Percentiles rank a stretch among this genome's conserved stretches.
Conservation (phyloP, 2,797 vertebrate species). For the Typhlichthys subterraneus region DNA sequence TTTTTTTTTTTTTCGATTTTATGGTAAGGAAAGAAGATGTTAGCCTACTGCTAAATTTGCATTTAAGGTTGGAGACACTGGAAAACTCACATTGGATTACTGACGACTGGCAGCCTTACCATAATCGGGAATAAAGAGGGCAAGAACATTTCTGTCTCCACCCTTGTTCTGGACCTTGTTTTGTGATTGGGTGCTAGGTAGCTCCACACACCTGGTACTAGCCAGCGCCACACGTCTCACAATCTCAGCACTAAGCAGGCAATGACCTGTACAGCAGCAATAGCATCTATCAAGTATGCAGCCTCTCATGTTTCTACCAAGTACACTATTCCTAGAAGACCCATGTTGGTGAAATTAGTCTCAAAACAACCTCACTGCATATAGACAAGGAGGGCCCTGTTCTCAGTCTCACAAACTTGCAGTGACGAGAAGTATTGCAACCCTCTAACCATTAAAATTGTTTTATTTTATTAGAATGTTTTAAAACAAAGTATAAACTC, state of each 20-base stretch:
- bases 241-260: background rate
- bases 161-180: background rate
- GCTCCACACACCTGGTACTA: slow-evolving; percentile 11
- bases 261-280: slow-evolving; percentile 12
- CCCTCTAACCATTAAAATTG: background rate
- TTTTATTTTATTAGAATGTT: no score
- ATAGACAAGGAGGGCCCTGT: background rate
- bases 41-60: background rate
- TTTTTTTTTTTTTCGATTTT: no score
- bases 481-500: no score
- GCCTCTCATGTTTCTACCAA: slow-evolving; percentile 67
- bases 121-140: background rate
- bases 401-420: slow-evolving; percentile 18
- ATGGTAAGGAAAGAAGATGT: no score
- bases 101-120: slow-evolving; percentile 4
- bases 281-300: slow-evolving; percentile 9
- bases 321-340: slow-evolving; percentile 61
- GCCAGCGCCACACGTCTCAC: slow-evolving; percentile 4
- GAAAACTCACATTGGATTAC: slow-evolving; percentile 32
- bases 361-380: slow-evolving; percentile 31
- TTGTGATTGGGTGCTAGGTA: slow-evolving; percentile 2
- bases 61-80: slow-evolving; percentile 33
- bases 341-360: slow-evolving; percentile 60
- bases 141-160: background rate
- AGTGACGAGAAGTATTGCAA: slow-evolving; percentile 6